Conservation (phyloP, 2,113 vertebrate genomes). For the Xyliphius kryptos region DNA sequence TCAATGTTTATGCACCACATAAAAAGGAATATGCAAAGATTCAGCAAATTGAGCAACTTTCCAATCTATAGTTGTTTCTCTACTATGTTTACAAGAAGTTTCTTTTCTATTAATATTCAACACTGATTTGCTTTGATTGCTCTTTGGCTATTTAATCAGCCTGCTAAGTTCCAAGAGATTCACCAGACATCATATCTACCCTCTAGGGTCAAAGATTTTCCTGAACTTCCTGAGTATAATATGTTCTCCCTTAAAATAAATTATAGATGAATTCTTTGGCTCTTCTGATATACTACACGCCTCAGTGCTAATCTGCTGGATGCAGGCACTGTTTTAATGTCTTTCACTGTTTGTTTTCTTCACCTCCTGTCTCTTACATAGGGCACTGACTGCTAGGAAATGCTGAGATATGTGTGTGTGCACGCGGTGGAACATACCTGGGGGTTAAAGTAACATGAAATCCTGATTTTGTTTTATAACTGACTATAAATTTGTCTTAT, state of each 20-base stretch:
- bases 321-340: slow-evolving; percentile 24
- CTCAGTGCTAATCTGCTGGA: slow-evolving; percentile 31
- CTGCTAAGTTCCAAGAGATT: slow-evolving; percentile 29
- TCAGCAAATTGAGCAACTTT: slow-evolving; percentile 29
- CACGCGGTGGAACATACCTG: too few species aligned
- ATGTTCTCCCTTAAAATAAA: slow-evolving; percentile 36
- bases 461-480: too few species aligned
- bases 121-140: slow-evolving; percentile 18
- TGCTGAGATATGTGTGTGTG: too few species aligned
- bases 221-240: slow-evolving; percentile 31
- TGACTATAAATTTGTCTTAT: too few species aligned
- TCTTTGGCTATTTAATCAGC: slow-evolving; percentile 28
- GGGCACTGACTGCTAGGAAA: not conserved
- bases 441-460: too few species aligned
- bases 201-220: slow-evolving; percentile 10
- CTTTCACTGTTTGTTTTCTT: slow-evolving; percentile 18
- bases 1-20: slow-evolving; percentile 18
- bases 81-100: slow-evolving; percentile 28
- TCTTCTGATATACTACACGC: slow-evolving; percentile 26
- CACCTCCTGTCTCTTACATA: not conserved
- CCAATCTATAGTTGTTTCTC: slow-evolving; percentile 9
- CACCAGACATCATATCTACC: slow-evolving; percentile 12
- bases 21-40: slow-evolving; percentile 27
- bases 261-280: slow-evolving; percentile 41
- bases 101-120: slow-evolving; percentile 27